These are phyloP conservation scores for Rotaria macrura DNA, from an alignment of 2,888 invertebrate species.

Conservation along the genomic window DNA sequence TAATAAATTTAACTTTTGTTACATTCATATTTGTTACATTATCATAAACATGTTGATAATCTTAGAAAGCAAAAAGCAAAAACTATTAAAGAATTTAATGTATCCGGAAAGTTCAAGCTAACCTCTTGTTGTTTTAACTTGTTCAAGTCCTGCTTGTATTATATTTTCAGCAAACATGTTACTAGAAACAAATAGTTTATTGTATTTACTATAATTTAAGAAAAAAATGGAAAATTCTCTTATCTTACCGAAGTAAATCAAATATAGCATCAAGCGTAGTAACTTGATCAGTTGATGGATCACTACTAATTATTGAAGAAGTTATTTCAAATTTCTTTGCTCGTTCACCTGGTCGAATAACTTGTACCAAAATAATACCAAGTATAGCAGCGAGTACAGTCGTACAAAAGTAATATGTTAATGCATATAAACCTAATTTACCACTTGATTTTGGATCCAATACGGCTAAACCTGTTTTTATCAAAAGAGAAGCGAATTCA, in stretches of 20 bases:
- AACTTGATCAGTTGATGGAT: constrained; percentile 23
- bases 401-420: constrained; percentile 59
- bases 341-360: constrained; percentile 31
- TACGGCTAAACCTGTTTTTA: constrained; percentile 56
- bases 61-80: neutral
- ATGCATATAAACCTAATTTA: constrained; percentile 58
- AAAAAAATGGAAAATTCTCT: too few relatives aligned
- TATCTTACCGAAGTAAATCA: constrained; percentile 21
- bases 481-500: neutral
- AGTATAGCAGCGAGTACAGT: constrained; percentile 58
- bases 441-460: constrained; percentile 59
- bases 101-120: neutral
- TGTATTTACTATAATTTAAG: neutral
- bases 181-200: constrained; percentile 42
- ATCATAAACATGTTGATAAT: neutral
- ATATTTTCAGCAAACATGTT: constrained; percentile 59
- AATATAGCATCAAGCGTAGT: constrained; percentile 37
- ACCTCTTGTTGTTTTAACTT: constrained; percentile 38
- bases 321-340: neutral
- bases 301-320: neutral
- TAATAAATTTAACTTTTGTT: neutral
- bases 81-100: neutral
- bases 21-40: constrained; percentile 51
- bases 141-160: constrained; percentile 57
- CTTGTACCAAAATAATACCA: constrained; percentile 27